Percentiles rank a stretch among this genome's conserved stretches.
phyloP scores from a whole-genome alignment of 2,797 vertebrate genomes.

The Betta splendens region DNA sequence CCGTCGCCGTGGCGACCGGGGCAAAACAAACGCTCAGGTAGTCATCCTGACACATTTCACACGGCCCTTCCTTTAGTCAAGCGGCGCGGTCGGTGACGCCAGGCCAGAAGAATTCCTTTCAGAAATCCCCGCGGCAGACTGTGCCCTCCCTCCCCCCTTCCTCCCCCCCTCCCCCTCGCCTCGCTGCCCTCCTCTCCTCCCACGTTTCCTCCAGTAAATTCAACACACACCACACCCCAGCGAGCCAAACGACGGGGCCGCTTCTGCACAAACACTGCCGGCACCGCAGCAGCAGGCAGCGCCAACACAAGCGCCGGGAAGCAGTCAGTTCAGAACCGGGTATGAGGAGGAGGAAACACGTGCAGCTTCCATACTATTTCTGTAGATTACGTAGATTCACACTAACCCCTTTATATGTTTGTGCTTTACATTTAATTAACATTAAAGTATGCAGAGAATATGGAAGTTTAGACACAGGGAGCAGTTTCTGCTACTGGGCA shows the following conservation, averaged over 20 bases:
- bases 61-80: slow-evolving; percentile 72
- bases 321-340: too few species aligned
- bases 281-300: slow-evolving; percentile 19
- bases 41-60: slow-evolving; percentile 67
- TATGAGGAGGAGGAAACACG: too few species aligned
- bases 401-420: neutral
- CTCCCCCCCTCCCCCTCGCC: slow-evolving; percentile 64
- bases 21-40: slow-evolving; percentile 78
- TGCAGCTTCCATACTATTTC: too few species aligned
- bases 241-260: slow-evolving; percentile 63
- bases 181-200: slow-evolving; percentile 71
- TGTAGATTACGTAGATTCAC: too few species aligned
- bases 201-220: slow-evolving; percentile 75
- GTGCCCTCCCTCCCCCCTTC: slow-evolving; percentile 70
- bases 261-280: slow-evolving; percentile 55
- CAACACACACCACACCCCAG: slow-evolving; percentile 74
- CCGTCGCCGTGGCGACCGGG: slow-evolving; percentile 69
- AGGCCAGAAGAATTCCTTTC: slow-evolving; percentile 79
- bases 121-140: slow-evolving; percentile 67
- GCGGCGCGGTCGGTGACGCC: slow-evolving; percentile 69
- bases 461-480: too few species aligned
- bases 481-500: too few species aligned
- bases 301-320: too few species aligned
- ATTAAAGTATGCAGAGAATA: too few species aligned
- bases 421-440: too few species aligned